A percentile compares a stretch with the other conserved stretches of the same genome.
Evolutionary conservation across 1,140 invertebrate genomes (phyloP).

Genomic region (Armadillidium nasatum): DNA sequence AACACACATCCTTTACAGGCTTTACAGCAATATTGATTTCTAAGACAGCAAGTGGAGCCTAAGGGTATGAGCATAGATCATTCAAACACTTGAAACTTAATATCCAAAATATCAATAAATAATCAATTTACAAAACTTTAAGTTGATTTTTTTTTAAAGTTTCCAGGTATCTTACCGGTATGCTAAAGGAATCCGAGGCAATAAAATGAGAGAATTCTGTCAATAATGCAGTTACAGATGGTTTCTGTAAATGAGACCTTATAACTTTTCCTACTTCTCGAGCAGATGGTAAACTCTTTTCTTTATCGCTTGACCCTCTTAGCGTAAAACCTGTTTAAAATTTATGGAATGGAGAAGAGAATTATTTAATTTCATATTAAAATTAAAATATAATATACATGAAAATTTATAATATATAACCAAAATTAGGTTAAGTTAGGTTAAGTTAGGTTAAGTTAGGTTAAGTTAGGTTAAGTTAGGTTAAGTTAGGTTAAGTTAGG

Average conservation of each 20-base stretch:
- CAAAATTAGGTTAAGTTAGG: too few species aligned
- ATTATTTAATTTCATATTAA: too few species aligned
- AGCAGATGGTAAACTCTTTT: slow-evolving; percentile 31
- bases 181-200: slow-evolving; percentile 38
- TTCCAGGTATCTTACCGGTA: slow-evolving; percentile 27
- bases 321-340: slow-evolving; percentile 27
- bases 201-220: slow-evolving; percentile 37
- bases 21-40: neutral
- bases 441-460: too few species aligned
- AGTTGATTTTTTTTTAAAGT: neutral
- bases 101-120: neutral
- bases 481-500: too few species aligned
- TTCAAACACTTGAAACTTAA: neutral
- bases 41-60: neutral
- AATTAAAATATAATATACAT: too few species aligned
- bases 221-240: slow-evolving; percentile 28
- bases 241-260: slow-evolving; percentile 32
- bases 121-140: neutral
- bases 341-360: too few species aligned
- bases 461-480: too few species aligned
- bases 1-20: too few species aligned
- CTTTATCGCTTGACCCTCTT: slow-evolving; percentile 25
- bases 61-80: neutral
- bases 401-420: too few species aligned
- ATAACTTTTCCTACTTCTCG: slow-evolving; percentile 29